These are phyloP conservation scores for Oligia fasciuncula DNA, from an alignment of 2,888 invertebrate genomes.

Conservation along the genomic window DNA sequence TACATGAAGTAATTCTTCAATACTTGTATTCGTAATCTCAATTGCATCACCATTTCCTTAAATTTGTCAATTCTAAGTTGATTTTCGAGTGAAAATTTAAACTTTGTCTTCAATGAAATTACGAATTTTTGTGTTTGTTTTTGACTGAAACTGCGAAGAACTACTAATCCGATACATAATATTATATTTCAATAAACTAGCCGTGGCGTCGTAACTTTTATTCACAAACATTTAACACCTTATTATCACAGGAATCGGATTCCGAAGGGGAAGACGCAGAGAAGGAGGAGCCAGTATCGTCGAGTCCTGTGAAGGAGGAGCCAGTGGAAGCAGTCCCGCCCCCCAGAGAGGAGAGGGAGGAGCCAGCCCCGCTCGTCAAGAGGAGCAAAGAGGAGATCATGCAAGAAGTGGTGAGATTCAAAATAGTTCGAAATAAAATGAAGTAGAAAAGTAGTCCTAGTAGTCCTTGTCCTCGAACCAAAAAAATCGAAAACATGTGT, in stretches of 20 bases:
- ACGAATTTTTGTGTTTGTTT: neutral
- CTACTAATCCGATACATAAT: neutral
- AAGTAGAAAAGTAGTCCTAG: neutral
- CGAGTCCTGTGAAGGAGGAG: conserved; percentile 59
- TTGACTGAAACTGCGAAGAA: neutral
- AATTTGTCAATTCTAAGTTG: neutral
- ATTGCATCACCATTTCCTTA: neutral
- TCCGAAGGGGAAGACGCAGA: conserved; percentile 83
- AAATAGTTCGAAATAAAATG: neutral
- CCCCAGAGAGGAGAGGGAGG: conserved; percentile 61
- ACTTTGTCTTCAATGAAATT: neutral
- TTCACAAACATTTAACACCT: neutral
- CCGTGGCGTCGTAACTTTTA: neutral
- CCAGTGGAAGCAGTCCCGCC: conserved; percentile 36
- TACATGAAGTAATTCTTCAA: neutral
- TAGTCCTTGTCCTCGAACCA: neutral
- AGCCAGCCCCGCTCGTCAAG: conserved; percentile 76
- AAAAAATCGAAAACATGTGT: neutral
- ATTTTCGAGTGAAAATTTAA: neutral
- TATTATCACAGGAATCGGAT: conserved; percentile 84
- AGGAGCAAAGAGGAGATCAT: conserved; percentile 91
- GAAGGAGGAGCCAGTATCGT: conserved; percentile 69
- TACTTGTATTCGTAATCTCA: neutral
- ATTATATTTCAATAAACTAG: neutral
- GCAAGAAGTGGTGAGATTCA: conserved; percentile 90